Percentiles rank a stretch among this genome's conserved stretches.
Conservation (phyloP, 30 jellyfish, hydroid and myxozoan genomes). For the Cassiopea andromeda region DNA sequence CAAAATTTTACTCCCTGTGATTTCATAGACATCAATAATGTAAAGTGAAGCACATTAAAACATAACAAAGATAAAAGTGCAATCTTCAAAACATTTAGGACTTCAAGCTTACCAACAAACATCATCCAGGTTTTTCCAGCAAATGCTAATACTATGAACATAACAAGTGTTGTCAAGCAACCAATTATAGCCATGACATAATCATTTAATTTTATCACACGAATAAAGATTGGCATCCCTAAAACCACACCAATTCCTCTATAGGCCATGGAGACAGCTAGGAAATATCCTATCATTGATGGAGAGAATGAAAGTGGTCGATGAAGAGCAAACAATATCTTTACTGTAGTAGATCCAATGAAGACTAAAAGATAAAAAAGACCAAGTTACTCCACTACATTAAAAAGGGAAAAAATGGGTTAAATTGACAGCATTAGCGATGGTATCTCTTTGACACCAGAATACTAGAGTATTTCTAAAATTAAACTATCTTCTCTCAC, state of each 20-base stretch:
- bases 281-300: slow-evolving; percentile 84
- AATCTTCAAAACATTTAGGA: background rate
- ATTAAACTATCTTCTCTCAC: too few relatives aligned
- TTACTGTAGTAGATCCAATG: slow-evolving; percentile 66
- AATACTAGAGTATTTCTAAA: too few relatives aligned
- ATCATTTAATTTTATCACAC: slow-evolving; percentile 63
- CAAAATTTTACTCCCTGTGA: too few relatives aligned
- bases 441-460: too few relatives aligned
- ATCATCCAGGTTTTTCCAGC: slow-evolving; percentile 78
- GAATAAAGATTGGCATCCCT: slow-evolving; percentile 71
- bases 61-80: background rate
- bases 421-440: too few relatives aligned
- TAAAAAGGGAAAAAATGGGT: too few relatives aligned
- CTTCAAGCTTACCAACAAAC: slow-evolving; percentile 72
- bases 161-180: slow-evolving; percentile 38
- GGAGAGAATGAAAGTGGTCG: slow-evolving; percentile 88
- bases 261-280: slow-evolving; percentile 51
- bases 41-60: background rate
- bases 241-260: slow-evolving; percentile 79
- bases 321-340: slow-evolving; percentile 70
- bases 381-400: too few relatives aligned
- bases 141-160: slow-evolving; percentile 63
- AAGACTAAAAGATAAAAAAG: slow-evolving; percentile 64
- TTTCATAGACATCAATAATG: too few relatives aligned
- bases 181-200: slow-evolving; percentile 64